Evolutionary conservation across 2,797 vertebrate genomes (phyloP).

Genomic region (Pangasius larnaudii): DNA sequence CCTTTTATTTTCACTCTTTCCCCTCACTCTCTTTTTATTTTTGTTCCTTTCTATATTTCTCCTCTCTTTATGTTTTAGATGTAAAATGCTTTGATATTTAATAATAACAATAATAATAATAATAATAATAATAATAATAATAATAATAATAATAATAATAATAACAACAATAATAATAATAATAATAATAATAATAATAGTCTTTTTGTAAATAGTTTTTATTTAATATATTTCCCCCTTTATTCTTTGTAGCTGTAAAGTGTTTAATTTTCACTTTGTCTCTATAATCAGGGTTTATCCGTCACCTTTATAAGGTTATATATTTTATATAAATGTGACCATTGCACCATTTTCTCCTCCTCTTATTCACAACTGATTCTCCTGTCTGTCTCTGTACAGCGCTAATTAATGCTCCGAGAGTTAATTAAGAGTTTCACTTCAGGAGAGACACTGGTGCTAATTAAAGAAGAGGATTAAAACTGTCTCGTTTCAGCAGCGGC

Average conservation of each 20-base stretch:
- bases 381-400: conserved; percentile 31
- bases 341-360: conserved; percentile 39
- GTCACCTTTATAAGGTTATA: neutral
- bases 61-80: neutral
- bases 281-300: neutral
- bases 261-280: neutral
- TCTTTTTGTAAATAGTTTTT: neutral
- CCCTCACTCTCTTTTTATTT: neutral
- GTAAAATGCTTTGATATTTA: neutral
- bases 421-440: conserved; percentile 55
- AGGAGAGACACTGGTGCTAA: conserved; percentile 24
- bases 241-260: neutral
- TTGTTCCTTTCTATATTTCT: neutral
- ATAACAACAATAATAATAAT: too few species aligned
- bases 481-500: neutral
- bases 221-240: neutral
- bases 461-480: conserved; percentile 40
- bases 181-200: neutral
- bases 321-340: conserved; percentile 20
- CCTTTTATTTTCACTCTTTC: neutral
- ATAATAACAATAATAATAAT: too few species aligned
- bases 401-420: conserved; percentile 52
- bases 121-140: neutral
- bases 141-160: neutral
- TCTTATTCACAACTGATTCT: conserved; percentile 51